Conservation (phyloP, 2,113 vertebrate species). For the Orthonyx spaldingii region DNA sequence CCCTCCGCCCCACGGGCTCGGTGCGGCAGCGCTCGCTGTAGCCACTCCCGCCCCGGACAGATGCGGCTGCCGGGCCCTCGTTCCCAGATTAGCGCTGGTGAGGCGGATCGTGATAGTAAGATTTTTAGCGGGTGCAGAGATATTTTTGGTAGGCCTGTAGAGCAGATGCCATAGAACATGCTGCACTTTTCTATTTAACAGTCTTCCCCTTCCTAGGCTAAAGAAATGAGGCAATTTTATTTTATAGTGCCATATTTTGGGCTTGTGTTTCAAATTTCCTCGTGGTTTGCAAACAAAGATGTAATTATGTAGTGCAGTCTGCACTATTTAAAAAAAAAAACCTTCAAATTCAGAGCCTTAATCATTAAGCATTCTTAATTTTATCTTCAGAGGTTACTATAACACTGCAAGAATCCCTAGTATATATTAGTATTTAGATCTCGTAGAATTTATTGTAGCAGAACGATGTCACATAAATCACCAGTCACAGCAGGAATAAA, state of each 20-base stretch:
- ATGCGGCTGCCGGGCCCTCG: rapidly evolving
- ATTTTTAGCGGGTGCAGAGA: not conserved
- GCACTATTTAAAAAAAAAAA: not conserved
- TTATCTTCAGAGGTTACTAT: not conserved
- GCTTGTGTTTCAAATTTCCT: not conserved
- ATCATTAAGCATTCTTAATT: not conserved
- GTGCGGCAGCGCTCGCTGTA: not conserved
- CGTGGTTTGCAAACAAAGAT: not conserved
- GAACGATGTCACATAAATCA: not conserved
- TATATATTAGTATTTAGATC: not conserved
- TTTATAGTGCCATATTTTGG: not conserved
- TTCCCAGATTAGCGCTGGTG: not conserved
- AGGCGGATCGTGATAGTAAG: not conserved
- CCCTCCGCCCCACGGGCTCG: not conserved
- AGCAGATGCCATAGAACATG: not conserved
- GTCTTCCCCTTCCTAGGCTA: not conserved
- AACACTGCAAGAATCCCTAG: not conserved
- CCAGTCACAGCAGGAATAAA: not conserved
- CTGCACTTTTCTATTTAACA: not conserved
- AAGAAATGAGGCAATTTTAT: not conserved
- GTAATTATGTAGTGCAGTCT: not conserved
- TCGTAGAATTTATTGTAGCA: not conserved
- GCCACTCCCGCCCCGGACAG: not conserved
- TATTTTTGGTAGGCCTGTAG: not conserved
- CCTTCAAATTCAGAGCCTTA: not conserved